Evolutionary conservation across 2,797 vertebrate species (phyloP).

Genomic region (Pyrrhura leucotis): DNA sequence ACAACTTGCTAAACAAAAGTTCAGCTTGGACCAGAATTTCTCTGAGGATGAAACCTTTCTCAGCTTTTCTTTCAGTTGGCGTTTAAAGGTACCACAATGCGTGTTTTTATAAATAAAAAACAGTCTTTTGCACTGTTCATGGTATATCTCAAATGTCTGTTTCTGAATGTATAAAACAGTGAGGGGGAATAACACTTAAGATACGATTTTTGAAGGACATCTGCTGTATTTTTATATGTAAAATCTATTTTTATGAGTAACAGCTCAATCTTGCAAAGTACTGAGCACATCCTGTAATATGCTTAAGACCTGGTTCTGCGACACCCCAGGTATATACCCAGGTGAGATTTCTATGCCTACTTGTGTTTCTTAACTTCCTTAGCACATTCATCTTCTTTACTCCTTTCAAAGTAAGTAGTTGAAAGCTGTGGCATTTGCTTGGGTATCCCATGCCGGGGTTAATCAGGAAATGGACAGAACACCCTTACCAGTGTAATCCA

Average conservation of each 20-base stretch:
- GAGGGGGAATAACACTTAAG: constrained; percentile 53
- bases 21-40: constrained; percentile 58
- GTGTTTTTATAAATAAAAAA: constrained; percentile 42
- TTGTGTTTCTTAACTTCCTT: not conserved
- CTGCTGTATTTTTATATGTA: constrained; percentile 73
- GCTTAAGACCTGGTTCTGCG: not conserved
- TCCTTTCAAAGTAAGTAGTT: not conserved
- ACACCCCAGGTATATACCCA: not conserved
- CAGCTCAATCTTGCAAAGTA: not conserved
- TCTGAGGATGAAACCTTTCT: constrained; percentile 47
- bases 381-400: not conserved
- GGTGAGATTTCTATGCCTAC: not conserved
- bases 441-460: not conserved
- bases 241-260: constrained; percentile 33
- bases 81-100: constrained; percentile 44
- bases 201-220: constrained; percentile 61
- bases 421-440: not conserved
- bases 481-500: not conserved
- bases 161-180: constrained; percentile 65
- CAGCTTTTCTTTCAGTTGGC: constrained; percentile 46
- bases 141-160: constrained; percentile 52
- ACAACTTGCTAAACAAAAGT: constrained; percentile 63
- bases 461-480: not conserved
- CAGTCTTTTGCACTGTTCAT: constrained; percentile 75
- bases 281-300: not conserved